Percentiles rank a stretch among this genome's conserved stretches.
These are phyloP conservation scores for Sardina pilchardus DNA, from an alignment of 2,113 vertebrate species.

Conservation along the genomic window DNA sequence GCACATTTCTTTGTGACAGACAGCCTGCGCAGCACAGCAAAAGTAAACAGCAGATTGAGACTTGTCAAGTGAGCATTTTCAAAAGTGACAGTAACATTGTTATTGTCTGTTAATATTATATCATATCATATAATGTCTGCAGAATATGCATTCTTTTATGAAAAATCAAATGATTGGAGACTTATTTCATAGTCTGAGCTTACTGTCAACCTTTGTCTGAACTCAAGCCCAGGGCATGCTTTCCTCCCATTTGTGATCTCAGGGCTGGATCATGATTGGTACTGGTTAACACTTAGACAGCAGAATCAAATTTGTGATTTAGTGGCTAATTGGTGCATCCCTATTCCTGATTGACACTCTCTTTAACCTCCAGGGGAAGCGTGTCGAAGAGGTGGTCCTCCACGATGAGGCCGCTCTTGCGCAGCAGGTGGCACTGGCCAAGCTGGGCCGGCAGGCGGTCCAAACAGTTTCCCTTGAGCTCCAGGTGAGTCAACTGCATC, in stretches of 20 bases:
- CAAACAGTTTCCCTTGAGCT: slow-evolving; percentile 95
- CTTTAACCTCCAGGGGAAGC: slow-evolving; percentile 90
- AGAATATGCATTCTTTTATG: not conserved
- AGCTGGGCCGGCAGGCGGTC: slow-evolving; percentile 89
- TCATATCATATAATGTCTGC: not conserved
- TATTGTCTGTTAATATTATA: not conserved
- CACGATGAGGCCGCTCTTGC: slow-evolving; percentile 84
- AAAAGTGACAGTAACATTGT: not conserved
- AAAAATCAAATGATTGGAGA: not conserved
- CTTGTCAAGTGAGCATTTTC: not conserved
- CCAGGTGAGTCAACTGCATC: slow-evolving; percentile 88
- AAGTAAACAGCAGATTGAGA: not conserved
- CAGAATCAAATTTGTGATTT: not conserved
- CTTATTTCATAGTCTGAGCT: not conserved
- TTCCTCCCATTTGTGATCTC: not conserved
- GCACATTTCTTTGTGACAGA: no score
- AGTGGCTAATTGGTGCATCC: slow-evolving; percentile 36
- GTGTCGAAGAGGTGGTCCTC: slow-evolving; percentile 97
- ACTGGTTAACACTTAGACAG: not conserved
- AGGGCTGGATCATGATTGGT: not conserved
- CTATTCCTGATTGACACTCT: slow-evolving; percentile 88
- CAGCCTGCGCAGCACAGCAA: not conserved
- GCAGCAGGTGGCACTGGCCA: slow-evolving; percentile 86
- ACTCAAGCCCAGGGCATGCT: not conserved
- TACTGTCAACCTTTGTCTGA: not conserved